Base-by-base conservation (phyloP, 2,113 vertebrate species). In the Hippocampus barbouri region DNA sequence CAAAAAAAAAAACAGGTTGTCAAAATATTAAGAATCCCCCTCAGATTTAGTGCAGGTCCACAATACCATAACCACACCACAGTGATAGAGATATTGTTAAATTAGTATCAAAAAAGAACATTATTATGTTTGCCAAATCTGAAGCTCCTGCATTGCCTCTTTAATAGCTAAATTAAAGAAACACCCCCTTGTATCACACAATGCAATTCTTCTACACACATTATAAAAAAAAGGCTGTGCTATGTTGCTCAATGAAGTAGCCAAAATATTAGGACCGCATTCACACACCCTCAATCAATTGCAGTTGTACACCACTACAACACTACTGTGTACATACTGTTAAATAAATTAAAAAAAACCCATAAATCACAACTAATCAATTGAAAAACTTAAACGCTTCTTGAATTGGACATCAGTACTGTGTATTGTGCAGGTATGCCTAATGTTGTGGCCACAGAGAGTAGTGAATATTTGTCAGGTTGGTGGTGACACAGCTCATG, bases 361-460 rank as follows among this genome's bases (percentile, higher is more conserved):
- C 30, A 5, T 0, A 5, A 38, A 20, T 40, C 61, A 10, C 5
- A 63, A 38, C 59, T 61, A 25, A 15, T 23, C 57, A 27, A 15
- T 30, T 61, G 4, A 38, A 21, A 18, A 38, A 20, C 30, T 4
- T 34, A 23, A 10, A 56, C 53, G 2, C 49, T 54, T 54, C 30
- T 62, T 30, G 7, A 27, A 34, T 61, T 34, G 57, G 25, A 27
- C 30, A 27, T 61, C n/a, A 23, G 34, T 5, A 5, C 34, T 38
- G 3, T 4, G 15, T 38, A 20, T 2, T 20, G 60, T 75, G 76
- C 76, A 69, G 70, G 74, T 65, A 66, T 41, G 59, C 18, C 3
- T 63, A 63, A 40, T 63, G 61, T 38, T 63, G 38, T 63, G 62
- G 16, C 60, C 11, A 15, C 7, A 53, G 20, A 53, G 20, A 8